Base-by-base conservation (phyloP, 2,797 vertebrate genomes). In the Xenopus petersii region DNA sequence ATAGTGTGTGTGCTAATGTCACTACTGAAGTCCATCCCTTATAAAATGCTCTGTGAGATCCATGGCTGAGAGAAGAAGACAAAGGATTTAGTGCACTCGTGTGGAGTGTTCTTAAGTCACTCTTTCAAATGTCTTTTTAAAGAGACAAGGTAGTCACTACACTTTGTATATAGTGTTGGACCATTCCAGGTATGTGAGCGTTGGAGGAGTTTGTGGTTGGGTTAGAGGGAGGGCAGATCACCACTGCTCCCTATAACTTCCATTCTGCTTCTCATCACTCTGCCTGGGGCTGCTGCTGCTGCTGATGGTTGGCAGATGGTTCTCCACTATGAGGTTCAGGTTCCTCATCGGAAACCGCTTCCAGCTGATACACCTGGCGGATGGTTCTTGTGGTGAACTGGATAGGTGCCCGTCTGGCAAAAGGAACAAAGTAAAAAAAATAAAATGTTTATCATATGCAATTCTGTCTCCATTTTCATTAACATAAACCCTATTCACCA, bases 271-370 rank as follows among this genome's bases (percentile, higher is more conserved):
- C 11, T 42, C 67, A 26, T 81, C 70, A 81, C 10, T 78, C 76
- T 33, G 66, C 59, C 10, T 75, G 74, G 17, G 77, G 60, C 26
- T 30, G 36, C 6, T 42, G 36, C 3, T 13, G 33, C 4, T 67
- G 80, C 62, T 70, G 81, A 64, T 79, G 70, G 60, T 81, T 80
- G 17, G 73, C 64, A 64, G 82, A 81, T 0, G 80, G 80, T 36
- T 85, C 81, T 0, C 73, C 81, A 42, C 81, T 81, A 1, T 82
- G 71, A 0, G 65, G 58, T 21, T 86, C 88, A 9, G 81, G 80
- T 71, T 97, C 95, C 0, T 93, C 95, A 55, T 93, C 95, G 0
- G 94, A 95, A 74, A 95, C 94, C 72, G 95, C 94, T 79, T 94
- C 86, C 6, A 94, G 94, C 51, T 94, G 84, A 87, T 96, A 94